These are phyloP conservation scores for Alcedo quadribrachys DNA, from an alignment of 2,797 vertebrate genomes.

Conservation along the genomic window DNA sequence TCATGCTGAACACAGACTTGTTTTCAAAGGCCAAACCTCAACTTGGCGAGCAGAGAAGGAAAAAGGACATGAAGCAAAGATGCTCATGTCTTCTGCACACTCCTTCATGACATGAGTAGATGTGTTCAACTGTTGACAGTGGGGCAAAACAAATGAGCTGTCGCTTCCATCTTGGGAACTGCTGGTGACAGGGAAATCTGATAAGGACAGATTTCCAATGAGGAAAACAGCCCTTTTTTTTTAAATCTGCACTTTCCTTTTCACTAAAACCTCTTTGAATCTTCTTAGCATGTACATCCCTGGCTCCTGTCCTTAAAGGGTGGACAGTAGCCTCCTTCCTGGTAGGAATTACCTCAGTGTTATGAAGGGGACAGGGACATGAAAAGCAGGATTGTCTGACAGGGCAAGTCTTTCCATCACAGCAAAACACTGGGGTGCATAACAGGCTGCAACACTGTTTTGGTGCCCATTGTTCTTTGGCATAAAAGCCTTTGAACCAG, in stretches of 20 bases:
- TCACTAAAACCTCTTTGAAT: neutral
- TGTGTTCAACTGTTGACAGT: neutral
- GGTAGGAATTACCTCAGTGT: neutral
- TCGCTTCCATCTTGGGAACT: neutral
- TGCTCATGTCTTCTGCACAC: neutral
- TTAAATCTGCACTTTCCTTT: neutral
- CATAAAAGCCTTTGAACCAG: slow-evolving; percentile 58
- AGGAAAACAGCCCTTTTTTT: neutral
- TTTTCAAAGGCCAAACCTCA: neutral
- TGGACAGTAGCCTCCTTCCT: neutral
- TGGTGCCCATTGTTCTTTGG: slow-evolving; percentile 47
- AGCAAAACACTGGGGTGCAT: neutral
- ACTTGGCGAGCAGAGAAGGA: neutral
- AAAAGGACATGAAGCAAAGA: neutral
- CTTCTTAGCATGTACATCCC: neutral
- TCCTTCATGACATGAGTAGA: neutral
- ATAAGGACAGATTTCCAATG: neutral
- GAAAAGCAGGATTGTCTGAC: slow-evolving; percentile 27
- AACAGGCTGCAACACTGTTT: slow-evolving; percentile 37
- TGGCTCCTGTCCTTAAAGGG: neutral
- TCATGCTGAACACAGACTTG: neutral
- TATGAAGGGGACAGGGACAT: neutral
- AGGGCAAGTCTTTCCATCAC: neutral
- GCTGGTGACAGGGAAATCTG: neutral
- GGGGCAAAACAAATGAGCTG: neutral